Percentiles rank a stretch among this genome's conserved stretches.
These are phyloP conservation scores for Drosophila niveifrons DNA, from an alignment of 2,888 invertebrate genomes.

Conservation along the genomic window DNA sequence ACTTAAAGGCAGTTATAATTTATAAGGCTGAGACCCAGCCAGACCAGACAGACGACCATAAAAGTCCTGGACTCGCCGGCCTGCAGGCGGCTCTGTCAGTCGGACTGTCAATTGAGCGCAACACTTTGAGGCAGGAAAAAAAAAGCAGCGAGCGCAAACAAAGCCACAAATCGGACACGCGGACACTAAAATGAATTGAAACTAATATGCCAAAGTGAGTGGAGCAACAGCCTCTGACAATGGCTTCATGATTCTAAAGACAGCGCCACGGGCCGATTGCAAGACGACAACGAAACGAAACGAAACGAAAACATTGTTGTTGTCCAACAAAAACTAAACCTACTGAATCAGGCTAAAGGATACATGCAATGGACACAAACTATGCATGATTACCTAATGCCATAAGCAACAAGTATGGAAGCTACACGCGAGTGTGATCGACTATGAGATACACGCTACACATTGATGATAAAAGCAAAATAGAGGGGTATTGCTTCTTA, in stretches of 20 bases:
- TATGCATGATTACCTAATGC: slow-evolving; percentile 71
- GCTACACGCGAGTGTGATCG: no score
- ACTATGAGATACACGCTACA: no score
- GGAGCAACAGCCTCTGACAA: slow-evolving; percentile 67
- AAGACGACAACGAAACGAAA: slow-evolving; percentile 1
- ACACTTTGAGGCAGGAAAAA: slow-evolving; percentile 63
- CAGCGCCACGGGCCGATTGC: slow-evolving; percentile 54
- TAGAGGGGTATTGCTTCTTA: no score
- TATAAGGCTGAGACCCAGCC: slow-evolving; percentile 66
- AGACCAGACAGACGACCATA: slow-evolving; percentile 64
- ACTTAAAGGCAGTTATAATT: slow-evolving; percentile 67
- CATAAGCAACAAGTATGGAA: slow-evolving; percentile 13
- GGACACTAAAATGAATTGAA: slow-evolving; percentile 82
- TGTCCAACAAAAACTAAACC: slow-evolving; percentile 8
- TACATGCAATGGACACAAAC: slow-evolving; percentile 55
- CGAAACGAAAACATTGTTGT: slow-evolving; percentile 11
- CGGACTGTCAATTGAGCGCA: slow-evolving; percentile 80
- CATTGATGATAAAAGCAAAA: no score
- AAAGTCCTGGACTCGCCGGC: slow-evolving; percentile 74
- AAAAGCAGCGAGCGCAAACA: slow-evolving; percentile 66
- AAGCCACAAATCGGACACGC: slow-evolving; percentile 69
- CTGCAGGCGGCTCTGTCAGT: slow-evolving; percentile 80
- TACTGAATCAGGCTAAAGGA: slow-evolving; percentile 67
- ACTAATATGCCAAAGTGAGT: slow-evolving; percentile 82
- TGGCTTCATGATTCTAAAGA: slow-evolving; percentile 74